Evolutionary conservation across 2,888 invertebrate genomes (phyloP).

Genomic region (Nomada hirtipes): DNA sequence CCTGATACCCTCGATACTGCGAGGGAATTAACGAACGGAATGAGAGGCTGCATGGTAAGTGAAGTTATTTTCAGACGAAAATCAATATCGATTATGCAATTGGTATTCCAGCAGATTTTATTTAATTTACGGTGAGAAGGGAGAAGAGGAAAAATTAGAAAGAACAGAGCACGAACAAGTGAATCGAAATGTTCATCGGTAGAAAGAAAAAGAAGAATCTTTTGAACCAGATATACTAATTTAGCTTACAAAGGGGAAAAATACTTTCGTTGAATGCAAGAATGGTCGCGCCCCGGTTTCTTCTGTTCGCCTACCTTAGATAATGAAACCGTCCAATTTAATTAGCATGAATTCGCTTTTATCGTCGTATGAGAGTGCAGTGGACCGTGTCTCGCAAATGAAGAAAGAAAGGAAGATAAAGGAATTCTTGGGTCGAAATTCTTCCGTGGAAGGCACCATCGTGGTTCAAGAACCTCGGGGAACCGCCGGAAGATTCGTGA

Average conservation of each 20-base stretch:
- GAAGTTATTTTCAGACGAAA: slow-evolving; percentile 2
- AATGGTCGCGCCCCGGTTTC: slow-evolving; percentile 38
- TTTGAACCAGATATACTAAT: slow-evolving; percentile 5
- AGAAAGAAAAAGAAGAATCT: background rate
- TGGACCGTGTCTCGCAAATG: slow-evolving; percentile 48
- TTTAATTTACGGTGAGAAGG: background rate
- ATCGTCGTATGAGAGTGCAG: slow-evolving; percentile 49
- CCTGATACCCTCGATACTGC: background rate
- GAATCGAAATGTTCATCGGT: background rate
- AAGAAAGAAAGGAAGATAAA: slow-evolving; percentile 52
- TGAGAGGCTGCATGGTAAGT: background rate
- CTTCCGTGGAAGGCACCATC: slow-evolving; percentile 30
- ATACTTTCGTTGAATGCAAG: slow-evolving; percentile 28
- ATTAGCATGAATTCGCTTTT: slow-evolving; percentile 63
- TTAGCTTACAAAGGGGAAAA: slow-evolving; percentile 34
- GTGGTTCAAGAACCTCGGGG: slow-evolving; percentile 39
- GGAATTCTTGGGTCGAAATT: slow-evolving; percentile 41
- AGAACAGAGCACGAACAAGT: background rate
- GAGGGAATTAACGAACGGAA: background rate
- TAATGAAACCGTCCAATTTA: slow-evolving; percentile 61
- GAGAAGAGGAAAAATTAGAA: background rate
- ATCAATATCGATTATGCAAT: slow-evolving; percentile 12
- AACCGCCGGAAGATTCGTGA: slow-evolving; percentile 16
- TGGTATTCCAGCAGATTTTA: background rate
- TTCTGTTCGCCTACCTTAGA: slow-evolving; percentile 16